Percentiles rank a stretch among this genome's conserved stretches.
Conservation (phyloP, 1,140 invertebrate species). For the Gryllus bimaculatus region DNA sequence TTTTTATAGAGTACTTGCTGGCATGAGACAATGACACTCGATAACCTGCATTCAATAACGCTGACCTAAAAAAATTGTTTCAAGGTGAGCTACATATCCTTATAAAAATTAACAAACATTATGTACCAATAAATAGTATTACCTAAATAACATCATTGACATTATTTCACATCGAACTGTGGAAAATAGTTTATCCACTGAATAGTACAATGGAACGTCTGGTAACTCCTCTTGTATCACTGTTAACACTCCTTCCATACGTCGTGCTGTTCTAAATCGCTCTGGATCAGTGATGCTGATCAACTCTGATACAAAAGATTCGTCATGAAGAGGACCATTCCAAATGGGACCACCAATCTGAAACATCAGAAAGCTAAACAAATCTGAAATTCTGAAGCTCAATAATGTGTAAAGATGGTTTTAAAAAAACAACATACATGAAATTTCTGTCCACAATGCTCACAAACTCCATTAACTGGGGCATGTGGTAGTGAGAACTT, state of each 20-base stretch:
- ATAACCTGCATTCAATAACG: slow-evolving; percentile 87
- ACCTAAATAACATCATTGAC: slow-evolving; percentile 54
- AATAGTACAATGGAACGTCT: slow-evolving; percentile 82
- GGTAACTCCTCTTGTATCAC: slow-evolving; percentile 68
- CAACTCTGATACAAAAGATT: slow-evolving; percentile 58
- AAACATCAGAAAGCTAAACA: slow-evolving; percentile 19
- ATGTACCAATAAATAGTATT: slow-evolving; percentile 16
- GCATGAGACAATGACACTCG: slow-evolving; percentile 88
- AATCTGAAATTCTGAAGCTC: neutral
- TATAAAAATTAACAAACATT: neutral
- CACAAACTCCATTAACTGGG: slow-evolving; percentile 59
- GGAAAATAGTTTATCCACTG: slow-evolving; percentile 51
- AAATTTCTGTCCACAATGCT: slow-evolving; percentile 63
- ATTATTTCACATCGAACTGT: slow-evolving; percentile 55
- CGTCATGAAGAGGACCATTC: slow-evolving; percentile 73
- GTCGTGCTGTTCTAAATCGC: slow-evolving; percentile 54
- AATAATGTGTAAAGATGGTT: neutral
- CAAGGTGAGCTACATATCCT: neutral
- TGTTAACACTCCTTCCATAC: slow-evolving; percentile 63
- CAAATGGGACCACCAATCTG: slow-evolving; percentile 91
- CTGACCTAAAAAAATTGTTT: slow-evolving; percentile 51
- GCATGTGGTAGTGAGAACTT: slow-evolving; percentile 57
- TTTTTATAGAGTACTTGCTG: slow-evolving; percentile 81
- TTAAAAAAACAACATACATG: slow-evolving; percentile 43
- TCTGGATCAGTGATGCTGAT: slow-evolving; percentile 35